Evolutionary conservation across 2,113 vertebrate species (phyloP), one percentile per base, ranked within the genome.

Genomic region (Clupea harengus): DNA sequence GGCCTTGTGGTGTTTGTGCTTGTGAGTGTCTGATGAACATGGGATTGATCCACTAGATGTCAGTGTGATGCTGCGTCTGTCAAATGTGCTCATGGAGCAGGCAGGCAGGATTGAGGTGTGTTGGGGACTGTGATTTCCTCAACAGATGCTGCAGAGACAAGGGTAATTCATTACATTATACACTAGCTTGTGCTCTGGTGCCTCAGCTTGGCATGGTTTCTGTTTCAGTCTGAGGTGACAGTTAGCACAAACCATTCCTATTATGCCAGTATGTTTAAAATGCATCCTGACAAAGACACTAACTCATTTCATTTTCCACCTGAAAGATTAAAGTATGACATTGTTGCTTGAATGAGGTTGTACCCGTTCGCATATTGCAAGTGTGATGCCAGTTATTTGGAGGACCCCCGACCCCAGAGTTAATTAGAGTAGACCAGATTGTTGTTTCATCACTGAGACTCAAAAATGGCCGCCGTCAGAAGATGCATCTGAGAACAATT

Each of bases 41-140:
- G 4, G 10, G 52, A 45, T 45, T 85, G 85, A 11, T 49, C 93
- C 94, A 93, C 92, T 90, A 93, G 94, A 91, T 93, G 93, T 90
- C 93, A 93, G 89, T 93, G 87, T 92, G 80, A 86, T 47, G 46
- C 90, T 78, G 83, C 89, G 83, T 39, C 50, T 90, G 25, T 84
- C 45, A 83, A 46, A 81, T 81, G 11, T 17, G 32, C 13, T 39
- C 32, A 39, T 15, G 15, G 46, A 25, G n/a, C 22, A 82, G 60
- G 83, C 78, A 52, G 45, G 72, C 81, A 50, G 45, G 72, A 52
- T 60, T 78, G 72, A 78, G 72, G 72, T 78, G 72, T 78, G 72
- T 50, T 32, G 75, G 87, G 44, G 49, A 85, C 78, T 84, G n/a
- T 86, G 89, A 88, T 86, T 87, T 90, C 82, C 89, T 88, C 83